phyloP scores from a whole-genome alignment of 2,888 invertebrate species.

The Merodon equestris region DNA sequence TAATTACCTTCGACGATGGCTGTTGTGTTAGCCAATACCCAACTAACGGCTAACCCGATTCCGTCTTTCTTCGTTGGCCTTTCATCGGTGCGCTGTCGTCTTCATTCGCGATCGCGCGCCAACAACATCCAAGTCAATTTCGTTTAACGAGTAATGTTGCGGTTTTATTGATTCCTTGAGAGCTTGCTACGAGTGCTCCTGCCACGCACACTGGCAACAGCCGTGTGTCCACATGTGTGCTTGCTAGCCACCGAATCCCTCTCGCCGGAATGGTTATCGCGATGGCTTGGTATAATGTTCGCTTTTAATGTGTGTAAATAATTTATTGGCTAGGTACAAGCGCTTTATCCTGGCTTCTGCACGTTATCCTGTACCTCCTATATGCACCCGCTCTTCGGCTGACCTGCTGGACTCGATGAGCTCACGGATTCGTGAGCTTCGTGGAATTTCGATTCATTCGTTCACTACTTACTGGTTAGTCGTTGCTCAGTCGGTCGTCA shows the following conservation, averaged over 20 bases:
- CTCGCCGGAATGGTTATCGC: conserved; percentile 34
- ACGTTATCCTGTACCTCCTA: conserved; percentile 45
- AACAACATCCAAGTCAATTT: conserved; percentile 46
- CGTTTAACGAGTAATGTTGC: conserved; percentile 36
- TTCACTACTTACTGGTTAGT: too few relatives aligned
- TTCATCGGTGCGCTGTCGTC: conserved; percentile 4
- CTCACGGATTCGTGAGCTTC: conserved; percentile 19
- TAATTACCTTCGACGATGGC: conserved; percentile 53
- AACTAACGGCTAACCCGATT: conserved; percentile 9
- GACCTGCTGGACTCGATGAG: not conserved
- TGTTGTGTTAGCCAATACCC: conserved; percentile 39
- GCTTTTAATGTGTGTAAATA: conserved; percentile 66
- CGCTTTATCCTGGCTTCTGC: conserved; percentile 54
- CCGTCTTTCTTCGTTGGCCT: too few relatives aligned
- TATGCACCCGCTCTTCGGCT: conserved; percentile 4
- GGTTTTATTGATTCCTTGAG: conserved; percentile 55
- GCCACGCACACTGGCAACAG: not conserved
- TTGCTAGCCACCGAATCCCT: not conserved
- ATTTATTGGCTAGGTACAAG: conserved; percentile 60
- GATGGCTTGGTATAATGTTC: conserved; percentile 34
- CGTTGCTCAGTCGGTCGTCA: conserved; percentile 23
- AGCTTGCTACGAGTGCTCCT: conserved; percentile 6
- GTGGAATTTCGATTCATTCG: too few relatives aligned
- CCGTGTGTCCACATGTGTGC: not conserved
- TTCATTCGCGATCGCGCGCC: conserved; percentile 4